These are phyloP conservation scores for Heliconius eleuchia DNA, from an alignment of 1,140 invertebrate genomes.

Conservation along the genomic window DNA sequence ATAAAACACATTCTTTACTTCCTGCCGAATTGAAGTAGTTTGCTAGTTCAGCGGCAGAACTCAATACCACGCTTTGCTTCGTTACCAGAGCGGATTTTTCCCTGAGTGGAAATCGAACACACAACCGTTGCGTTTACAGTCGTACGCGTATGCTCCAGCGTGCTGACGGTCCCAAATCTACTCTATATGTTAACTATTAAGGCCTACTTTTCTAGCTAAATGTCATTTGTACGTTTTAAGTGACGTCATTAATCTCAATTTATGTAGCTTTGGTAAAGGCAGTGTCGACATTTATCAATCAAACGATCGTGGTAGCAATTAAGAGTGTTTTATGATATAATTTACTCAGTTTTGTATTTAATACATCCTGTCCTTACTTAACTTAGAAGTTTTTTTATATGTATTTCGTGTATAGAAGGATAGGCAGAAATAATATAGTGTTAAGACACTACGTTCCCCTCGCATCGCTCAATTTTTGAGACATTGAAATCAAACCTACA, in stretches of 20 bases:
- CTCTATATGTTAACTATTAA: background rate
- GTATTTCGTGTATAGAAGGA: no score
- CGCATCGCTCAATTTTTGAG: no score
- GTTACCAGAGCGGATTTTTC: no score
- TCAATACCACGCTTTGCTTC: background rate
- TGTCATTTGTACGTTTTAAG: conserved; percentile 31
- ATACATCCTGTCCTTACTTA: background rate
- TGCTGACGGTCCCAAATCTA: no score
- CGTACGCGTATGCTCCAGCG: no score
- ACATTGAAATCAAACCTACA: no score
- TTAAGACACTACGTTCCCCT: no score
- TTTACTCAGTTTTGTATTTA: background rate
- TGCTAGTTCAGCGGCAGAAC: background rate
- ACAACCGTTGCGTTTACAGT: background rate
- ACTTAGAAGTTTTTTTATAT: no score
- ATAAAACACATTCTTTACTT: no score
- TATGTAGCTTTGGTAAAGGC: background rate
- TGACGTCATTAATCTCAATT: conserved; percentile 34
- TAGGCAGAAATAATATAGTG: no score
- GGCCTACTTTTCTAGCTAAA: conserved; percentile 10
- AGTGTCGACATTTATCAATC: background rate
- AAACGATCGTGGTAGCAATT: background rate
- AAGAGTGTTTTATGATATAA: conserved; percentile 8
- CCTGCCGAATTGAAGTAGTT: background rate
- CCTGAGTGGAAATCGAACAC: background rate